Evolutionary conservation across 2,113 vertebrate species (phyloP).

Genomic region (Hippoglossus stenolepis): DNA sequence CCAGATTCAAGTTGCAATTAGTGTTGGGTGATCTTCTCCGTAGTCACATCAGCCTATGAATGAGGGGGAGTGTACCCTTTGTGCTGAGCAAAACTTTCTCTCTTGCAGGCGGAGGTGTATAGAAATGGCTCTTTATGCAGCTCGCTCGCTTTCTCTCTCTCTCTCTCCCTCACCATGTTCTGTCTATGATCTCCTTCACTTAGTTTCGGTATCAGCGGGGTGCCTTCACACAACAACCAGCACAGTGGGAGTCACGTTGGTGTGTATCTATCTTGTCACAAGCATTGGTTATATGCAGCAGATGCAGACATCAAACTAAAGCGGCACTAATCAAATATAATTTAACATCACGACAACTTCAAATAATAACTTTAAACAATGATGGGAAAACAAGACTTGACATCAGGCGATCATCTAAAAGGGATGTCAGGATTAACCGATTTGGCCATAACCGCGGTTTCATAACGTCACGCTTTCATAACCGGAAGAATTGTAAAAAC

Average conservation of each 20-base stretch:
- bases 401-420: too few species aligned
- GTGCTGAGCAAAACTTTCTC: neutral
- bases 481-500: too few species aligned
- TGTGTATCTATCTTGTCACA: neutral
- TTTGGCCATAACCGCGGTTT: too few species aligned
- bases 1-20: slow-evolving; percentile 21
- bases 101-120: neutral
- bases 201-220: neutral
- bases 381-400: neutral
- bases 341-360: neutral
- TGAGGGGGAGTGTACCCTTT: neutral
- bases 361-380: too few species aligned
- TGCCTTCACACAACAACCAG: neutral
- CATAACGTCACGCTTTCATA: too few species aligned
- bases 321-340: neutral
- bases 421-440: too few species aligned
- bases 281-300: neutral
- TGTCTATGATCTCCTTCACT: neutral
- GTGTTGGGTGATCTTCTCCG: neutral
- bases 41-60: neutral
- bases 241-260: neutral
- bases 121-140: neutral
- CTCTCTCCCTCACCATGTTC: neutral
- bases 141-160: neutral
- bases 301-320: neutral